Evolutionary conservation across 2,888 invertebrate species (phyloP).

Genomic region (Drosophila meridiana): DNA sequence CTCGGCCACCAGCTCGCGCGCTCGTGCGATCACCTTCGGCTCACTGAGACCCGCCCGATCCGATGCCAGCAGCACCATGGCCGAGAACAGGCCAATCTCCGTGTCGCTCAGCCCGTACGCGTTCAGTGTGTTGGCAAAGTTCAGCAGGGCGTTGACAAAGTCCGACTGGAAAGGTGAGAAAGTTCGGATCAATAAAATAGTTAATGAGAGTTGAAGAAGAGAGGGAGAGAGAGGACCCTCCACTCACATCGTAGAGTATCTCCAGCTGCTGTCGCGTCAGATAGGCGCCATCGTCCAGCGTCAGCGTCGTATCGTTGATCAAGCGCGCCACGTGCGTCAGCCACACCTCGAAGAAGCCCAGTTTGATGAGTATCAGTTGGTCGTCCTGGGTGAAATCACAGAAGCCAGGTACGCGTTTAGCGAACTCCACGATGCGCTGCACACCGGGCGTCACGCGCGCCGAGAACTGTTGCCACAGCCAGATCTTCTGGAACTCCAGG

Average conservation of each 20-base stretch:
- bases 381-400: slow-evolving; percentile 96
- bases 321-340: slow-evolving; percentile 93
- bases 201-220: too few species aligned
- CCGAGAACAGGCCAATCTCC: slow-evolving; percentile 95
- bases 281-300: slow-evolving; percentile 95
- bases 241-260: slow-evolving; percentile 93
- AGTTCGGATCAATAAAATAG: not conserved
- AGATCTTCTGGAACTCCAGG: slow-evolving; percentile 90
- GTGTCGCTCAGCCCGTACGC: slow-evolving; percentile 93
- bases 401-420: slow-evolving; percentile 97
- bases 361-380: slow-evolving; percentile 97
- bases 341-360: slow-evolving; percentile 99
- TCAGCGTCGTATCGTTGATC: slow-evolving; percentile 91
- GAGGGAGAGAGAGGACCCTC: not conserved
- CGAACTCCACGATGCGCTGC: slow-evolving; percentile 97
- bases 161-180: slow-evolving; percentile 88
- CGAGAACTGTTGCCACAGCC: slow-evolving; percentile 96
- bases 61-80: slow-evolving; percentile 92
- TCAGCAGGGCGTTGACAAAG: slow-evolving; percentile 93
- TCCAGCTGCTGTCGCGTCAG: slow-evolving; percentile 93
- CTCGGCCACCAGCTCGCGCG: slow-evolving; percentile 93
- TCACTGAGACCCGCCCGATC: slow-evolving; percentile 93
- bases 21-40: slow-evolving; percentile 90
- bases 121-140: slow-evolving; percentile 91
- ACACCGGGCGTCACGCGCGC: slow-evolving; percentile 94